Evolutionary conservation across 37 sponge, comb jelly and placozoan genomes (phyloP), one percentile per base, ranked within the genome.

Genomic region (Mnemiopsis leidyi): DNA sequence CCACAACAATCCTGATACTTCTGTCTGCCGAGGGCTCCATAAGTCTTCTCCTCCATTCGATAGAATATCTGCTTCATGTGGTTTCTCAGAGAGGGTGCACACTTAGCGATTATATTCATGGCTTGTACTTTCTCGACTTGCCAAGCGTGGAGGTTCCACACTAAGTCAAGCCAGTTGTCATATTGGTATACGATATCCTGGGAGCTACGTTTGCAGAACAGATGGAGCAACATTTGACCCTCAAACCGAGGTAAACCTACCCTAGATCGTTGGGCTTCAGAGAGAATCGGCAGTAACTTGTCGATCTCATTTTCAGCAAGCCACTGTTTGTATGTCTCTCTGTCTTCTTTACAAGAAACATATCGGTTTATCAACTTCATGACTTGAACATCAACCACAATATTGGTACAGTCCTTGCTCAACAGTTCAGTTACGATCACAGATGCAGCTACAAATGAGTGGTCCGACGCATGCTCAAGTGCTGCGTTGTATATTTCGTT

Each of bases 61-160:
- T 39, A 85, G 48, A 85, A 85, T 2, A 85, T 37, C 90, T 85
- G 90, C 61, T 40, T 85, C 90, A 85, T 85, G 90, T 85, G 90
- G 35, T 35, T 18, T 39, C 48, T 38, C 23, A 85, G 29, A 40
- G 90, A 35, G 39, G 90, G 90, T 0, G 61, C 29, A 21, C 90
- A 85, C 61, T 85, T 85, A 39, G 23, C 35, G 28, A 85, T 85
- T 2, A 85, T 85, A 18, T 40, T 61, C 21, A 32, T 61, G 5
- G 90, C 90, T 33, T 40, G 40, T 0, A 40, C 61, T 21, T 85
- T 85, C 48, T 85, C 90, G 9, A 85, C 48, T 28, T 85, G 90
- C 90, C 90, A 85, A 3, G 90, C 90, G 61, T 85, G 90, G 3
- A 85, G 90, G 23, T 85, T 85, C 90, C 90, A 85, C 1, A 85